Percentiles rank a stretch among this genome's conserved stretches.
phyloP scores from a whole-genome alignment of 2,797 vertebrate genomes.

The Pachyuromys duprasi region DNA sequence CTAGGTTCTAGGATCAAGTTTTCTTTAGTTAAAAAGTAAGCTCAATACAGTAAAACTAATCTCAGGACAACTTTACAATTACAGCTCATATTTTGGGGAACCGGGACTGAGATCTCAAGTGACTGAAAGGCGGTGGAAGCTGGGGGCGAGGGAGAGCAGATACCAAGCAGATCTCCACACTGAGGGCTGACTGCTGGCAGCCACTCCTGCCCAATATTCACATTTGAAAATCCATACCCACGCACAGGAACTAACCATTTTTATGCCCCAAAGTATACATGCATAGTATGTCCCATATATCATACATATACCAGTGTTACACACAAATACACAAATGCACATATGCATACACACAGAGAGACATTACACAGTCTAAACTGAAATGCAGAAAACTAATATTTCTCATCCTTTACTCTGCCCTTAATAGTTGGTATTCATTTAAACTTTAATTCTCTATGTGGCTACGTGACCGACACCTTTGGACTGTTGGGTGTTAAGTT shows the following conservation, averaged over 20 bases:
- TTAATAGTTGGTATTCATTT: neutral
- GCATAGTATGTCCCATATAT: no score
- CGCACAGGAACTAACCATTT: neutral
- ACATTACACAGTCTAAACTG: neutral
- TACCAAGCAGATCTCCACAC: neutral
- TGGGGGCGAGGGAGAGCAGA: neutral
- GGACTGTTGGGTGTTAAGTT: neutral
- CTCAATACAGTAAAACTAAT: neutral
- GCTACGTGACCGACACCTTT: neutral
- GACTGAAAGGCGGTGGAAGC: neutral
- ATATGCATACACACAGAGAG: neutral
- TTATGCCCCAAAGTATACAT: neutral
- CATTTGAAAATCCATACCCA: neutral
- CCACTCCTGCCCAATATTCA: neutral
- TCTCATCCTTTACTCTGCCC: neutral
- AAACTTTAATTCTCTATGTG: neutral
- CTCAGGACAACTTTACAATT: neutral
- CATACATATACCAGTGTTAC: neutral
- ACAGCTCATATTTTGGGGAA: neutral
- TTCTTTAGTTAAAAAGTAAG: neutral
- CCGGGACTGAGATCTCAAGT: neutral
- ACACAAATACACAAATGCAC: neutral
- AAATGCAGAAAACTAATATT: neutral
- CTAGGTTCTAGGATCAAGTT: neutral
- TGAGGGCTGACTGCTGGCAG: neutral